phyloP scores from a whole-genome alignment of 2,113 vertebrate genomes.

The Urocynchramus pylzowi region DNA sequence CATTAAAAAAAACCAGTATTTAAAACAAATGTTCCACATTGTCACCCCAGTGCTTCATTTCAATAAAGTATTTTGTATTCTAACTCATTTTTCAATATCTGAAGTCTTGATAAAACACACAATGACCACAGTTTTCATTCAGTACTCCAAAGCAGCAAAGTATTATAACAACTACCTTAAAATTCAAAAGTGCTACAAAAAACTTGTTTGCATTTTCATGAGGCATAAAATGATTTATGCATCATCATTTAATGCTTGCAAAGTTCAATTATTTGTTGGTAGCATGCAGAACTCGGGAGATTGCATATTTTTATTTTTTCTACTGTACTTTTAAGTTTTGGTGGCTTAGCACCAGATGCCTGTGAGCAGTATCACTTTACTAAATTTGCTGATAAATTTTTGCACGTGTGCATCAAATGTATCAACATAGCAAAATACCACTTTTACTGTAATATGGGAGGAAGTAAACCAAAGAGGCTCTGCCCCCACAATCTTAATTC shows the following conservation, averaged over 20 bases:
- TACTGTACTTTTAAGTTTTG: neutral
- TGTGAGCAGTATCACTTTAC: rapidly evolving
- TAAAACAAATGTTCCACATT: neutral
- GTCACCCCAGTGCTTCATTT: neutral
- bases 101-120: neutral
- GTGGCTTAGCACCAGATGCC: neutral
- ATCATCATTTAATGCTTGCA: neutral
- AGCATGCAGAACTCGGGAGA: neutral
- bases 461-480: neutral
- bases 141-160: neutral
- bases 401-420: rapidly evolving
- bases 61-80: neutral
- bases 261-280: neutral
- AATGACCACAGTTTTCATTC: neutral
- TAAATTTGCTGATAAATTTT: neutral
- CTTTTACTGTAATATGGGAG: neutral
- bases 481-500: neutral
- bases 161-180: neutral
- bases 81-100: neutral
- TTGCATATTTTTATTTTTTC: neutral
- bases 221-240: neutral
- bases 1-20: neutral
- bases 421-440: neutral
- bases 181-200: neutral
- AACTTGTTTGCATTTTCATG: neutral